A percentile compares a stretch with the other conserved stretches of the same genome.
These are phyloP conservation scores for Morbakka virulenta DNA, from an alignment of 30 jellyfish, hydroid and myxozoan species.

Conservation along the genomic window DNA sequence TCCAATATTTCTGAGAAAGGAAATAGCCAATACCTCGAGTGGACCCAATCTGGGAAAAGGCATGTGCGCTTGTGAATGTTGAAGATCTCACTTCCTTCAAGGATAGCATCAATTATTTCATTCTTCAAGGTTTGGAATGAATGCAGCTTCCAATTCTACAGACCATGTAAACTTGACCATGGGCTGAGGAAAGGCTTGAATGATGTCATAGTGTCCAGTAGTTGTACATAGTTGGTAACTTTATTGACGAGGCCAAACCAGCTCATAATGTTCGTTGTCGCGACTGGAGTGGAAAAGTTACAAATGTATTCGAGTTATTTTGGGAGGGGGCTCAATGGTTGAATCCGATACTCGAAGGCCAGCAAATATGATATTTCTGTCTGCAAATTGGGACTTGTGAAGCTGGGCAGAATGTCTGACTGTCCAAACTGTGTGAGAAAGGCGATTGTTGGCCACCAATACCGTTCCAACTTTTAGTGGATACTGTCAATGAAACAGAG, in stretches of 20 bases:
- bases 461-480: neutral
- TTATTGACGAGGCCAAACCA: conserved; percentile 31
- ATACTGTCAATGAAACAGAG: neutral
- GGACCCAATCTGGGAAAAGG: conserved; percentile 43
- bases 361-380: neutral
- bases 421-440: no score
- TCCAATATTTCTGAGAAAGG: conserved; percentile 20
- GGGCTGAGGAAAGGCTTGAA: conserved; percentile 19
- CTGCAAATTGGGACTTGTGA: conserved; percentile 18
- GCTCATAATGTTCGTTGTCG: neutral
- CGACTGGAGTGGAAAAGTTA: conserved; percentile 10
- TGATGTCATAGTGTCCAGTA: conserved; percentile 17
- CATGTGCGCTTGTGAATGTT: conserved; percentile 12
- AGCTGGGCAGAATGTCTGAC: no score
- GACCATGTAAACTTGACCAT: conserved; percentile 8
- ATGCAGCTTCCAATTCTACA: conserved; percentile 2
- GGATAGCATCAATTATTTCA: conserved; percentile 2
- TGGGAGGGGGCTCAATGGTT: conserved; percentile 16
- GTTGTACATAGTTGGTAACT: neutral
- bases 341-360: conserved; percentile 11
- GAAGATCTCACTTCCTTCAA: conserved; percentile 15
- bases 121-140: neutral
- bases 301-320: conserved; percentile 12
- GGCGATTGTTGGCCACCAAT: no score
- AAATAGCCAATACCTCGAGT: conserved; percentile 24